These are phyloP conservation scores for Diprion similis DNA, from an alignment of 1,140 invertebrate genomes.

Conservation along the genomic window DNA sequence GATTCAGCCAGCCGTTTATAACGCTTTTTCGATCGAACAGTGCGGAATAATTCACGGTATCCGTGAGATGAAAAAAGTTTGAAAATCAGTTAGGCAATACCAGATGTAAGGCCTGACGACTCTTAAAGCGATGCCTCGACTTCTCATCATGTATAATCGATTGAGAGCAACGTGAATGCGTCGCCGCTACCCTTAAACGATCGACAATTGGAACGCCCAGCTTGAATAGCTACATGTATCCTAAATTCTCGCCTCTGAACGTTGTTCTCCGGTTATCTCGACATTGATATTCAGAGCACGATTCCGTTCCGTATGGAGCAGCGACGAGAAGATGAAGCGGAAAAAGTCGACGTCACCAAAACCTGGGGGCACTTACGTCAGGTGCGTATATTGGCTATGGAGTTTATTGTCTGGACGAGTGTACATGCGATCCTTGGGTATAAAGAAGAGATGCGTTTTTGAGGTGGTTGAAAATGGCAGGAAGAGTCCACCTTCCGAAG, in stretches of 20 bases:
- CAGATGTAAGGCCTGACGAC: too few relatives aligned
- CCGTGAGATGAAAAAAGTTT: too few relatives aligned
- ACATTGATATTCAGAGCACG: not conserved
- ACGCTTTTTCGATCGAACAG: too few relatives aligned
- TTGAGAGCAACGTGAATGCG: too few relatives aligned
- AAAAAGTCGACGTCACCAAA: slow-evolving; percentile 16
- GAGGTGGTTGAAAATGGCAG: slow-evolving; percentile 9
- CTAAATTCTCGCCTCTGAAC: not conserved
- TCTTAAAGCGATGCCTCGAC: too few relatives aligned
- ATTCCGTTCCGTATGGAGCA: not conserved
- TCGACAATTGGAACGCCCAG: too few relatives aligned
- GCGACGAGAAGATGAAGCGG: not conserved
- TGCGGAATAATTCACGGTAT: too few relatives aligned
- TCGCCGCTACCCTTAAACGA: too few relatives aligned
- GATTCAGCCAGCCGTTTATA: too few relatives aligned
- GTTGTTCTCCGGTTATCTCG: not conserved
- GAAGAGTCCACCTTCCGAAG: not conserved
- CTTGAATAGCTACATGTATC: too few relatives aligned
- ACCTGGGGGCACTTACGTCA: slow-evolving; percentile 17
- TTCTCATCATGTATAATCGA: too few relatives aligned
- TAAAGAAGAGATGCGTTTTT: not conserved
- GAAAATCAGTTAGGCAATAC: too few relatives aligned
- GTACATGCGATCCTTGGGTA: not conserved
- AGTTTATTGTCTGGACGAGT: slow-evolving; percentile 14
- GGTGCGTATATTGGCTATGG: not conserved